Evolutionary conservation across 2,888 invertebrate genomes (phyloP), one percentile per base, ranked within the genome.

Genomic region (Caenorhabditis plicata): DNA sequence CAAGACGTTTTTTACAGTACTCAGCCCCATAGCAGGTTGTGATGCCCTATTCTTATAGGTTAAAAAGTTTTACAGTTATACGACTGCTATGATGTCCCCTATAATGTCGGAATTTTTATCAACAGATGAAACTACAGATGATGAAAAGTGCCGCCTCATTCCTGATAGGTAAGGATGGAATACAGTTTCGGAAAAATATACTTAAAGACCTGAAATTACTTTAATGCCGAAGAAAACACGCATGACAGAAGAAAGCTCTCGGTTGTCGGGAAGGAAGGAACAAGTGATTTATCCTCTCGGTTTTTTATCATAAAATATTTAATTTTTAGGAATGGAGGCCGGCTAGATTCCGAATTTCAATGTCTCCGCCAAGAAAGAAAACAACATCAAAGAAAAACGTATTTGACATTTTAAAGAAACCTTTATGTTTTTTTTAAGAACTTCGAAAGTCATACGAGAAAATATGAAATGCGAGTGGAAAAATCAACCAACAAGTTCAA

Each of bases 31-130:
- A 68, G 68, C 61, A 68, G 65, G 65, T 65, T 36, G 17, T n/a
- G 4, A 19, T 20, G 4, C n/a, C n/a, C 8, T 36, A 19, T 36
- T 19, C 15, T 36, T n/a, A 4, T 19, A 9, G 36, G 2, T 19
- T n/a, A 23, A 39, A 39, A 39, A 26, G 40, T 38, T n/a, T 39
- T 68, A 40, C 44, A 76, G 77, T 43, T 77, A 77, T 56, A 75
- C 77, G 2, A 73, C 77, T 7, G 77, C 77, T 3, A 77, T 77
- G 77, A 67, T 74, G 63, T 76, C 76, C 5, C 77, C 77, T 5
- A 63, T 77, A n/a, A 74, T 74, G 71, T 58, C 51, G 23, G 70
- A 69, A 22, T 57, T 67, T 25, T 53, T 64, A 27, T 68, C 70
- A 5, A 65, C 60, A 2, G 68, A 69, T 27, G 71, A 69, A 23